Evolutionary conservation across 1,140 invertebrate species (phyloP).

Genomic region (Saccostrea echinata): DNA sequence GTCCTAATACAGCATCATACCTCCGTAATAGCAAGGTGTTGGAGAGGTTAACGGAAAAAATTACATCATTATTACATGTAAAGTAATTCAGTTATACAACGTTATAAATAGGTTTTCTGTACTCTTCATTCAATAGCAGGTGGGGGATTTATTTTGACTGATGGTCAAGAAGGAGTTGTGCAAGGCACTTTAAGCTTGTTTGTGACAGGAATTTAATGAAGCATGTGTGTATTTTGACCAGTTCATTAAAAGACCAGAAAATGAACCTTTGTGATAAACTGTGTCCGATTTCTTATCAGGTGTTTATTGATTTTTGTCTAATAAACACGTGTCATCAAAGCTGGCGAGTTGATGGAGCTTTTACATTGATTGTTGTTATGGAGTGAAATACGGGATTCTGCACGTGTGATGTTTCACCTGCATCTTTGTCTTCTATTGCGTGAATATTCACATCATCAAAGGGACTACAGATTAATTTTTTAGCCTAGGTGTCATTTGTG

Average conservation of each 20-base stretch:
- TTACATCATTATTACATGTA: neutral
- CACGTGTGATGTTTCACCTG: constrained; percentile 10
- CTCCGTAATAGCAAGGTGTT: constrained; percentile 3
- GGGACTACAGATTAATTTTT: neutral
- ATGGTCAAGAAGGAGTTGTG: neutral
- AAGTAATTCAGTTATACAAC: neutral
- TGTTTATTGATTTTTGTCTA: neutral
- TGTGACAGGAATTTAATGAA: neutral
- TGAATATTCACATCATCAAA: constrained; percentile 29
- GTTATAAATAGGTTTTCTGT: neutral
- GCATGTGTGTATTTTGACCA: neutral
- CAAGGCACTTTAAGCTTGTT: neutral
- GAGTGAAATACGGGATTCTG: constrained; percentile 20
- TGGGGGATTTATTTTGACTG: neutral
- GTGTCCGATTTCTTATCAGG: neutral
- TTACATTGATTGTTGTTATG: constrained; percentile 6
- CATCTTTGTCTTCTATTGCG: constrained; percentile 23
- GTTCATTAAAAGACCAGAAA: neutral
- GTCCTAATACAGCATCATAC: neutral
- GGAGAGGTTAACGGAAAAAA: neutral
- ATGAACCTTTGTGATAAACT: neutral
- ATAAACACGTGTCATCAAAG: neutral
- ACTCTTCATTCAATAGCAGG: neutral
- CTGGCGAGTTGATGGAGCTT: neutral
- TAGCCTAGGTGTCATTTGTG: neutral